Percentiles rank a stretch among this genome's conserved stretches.
phyloP scores from a whole-genome alignment of 2,113 vertebrate species.

The Lasiurus cinereus region DNA sequence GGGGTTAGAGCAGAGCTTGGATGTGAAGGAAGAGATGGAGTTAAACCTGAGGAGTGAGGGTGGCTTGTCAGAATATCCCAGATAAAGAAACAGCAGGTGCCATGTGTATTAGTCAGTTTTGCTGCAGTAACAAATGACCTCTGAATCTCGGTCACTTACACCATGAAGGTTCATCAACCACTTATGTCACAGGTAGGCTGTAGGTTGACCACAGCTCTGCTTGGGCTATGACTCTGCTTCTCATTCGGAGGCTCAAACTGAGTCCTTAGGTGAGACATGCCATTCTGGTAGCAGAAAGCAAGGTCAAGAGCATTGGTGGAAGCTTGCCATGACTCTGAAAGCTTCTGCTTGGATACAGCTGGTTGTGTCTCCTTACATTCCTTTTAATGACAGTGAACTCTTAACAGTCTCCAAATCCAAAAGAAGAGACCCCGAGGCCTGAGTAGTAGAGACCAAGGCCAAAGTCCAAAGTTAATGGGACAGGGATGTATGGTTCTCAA shows the following conservation, averaged over 20 bases:
- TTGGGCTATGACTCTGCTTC: neutral
- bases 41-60: neutral
- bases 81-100: neutral
- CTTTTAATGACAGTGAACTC: neutral
- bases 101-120: neutral
- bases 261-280: neutral
- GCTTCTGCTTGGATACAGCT: neutral
- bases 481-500: neutral
- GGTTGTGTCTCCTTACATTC: neutral
- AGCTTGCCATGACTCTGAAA: neutral
- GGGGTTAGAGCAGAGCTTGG: neutral
- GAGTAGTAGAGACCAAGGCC: neutral
- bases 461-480: neutral
- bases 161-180: neutral
- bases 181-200: neutral
- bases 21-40: neutral
- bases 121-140: neutral
- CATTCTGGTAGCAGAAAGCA: neutral
- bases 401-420: neutral
- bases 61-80: neutral
- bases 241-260: neutral
- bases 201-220: neutral
- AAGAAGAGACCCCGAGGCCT: neutral
- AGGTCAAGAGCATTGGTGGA: neutral
- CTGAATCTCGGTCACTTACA: neutral